Evolutionary conservation across 2,113 vertebrate genomes (phyloP).

Genomic region (Lepisosteus oculatus): DNA sequence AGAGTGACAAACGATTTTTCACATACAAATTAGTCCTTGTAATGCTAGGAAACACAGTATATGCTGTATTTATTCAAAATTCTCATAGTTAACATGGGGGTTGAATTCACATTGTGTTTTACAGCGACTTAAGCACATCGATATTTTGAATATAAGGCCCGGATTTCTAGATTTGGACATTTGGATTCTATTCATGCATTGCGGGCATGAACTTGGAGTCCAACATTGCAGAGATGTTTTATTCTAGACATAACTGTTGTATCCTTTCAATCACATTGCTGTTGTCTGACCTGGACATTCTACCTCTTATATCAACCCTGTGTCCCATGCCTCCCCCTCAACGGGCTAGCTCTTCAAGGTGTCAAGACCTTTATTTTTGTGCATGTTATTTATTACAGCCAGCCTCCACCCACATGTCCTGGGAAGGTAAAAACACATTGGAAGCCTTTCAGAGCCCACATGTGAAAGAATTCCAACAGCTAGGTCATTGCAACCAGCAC

Average conservation of each 20-base stretch:
- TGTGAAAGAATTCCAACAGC: slow-evolving; percentile 5
- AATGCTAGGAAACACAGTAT: too few relatives aligned
- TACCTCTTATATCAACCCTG: slow-evolving; percentile 1
- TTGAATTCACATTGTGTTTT: too few relatives aligned
- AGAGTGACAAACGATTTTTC: too few relatives aligned
- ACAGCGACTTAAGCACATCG: too few relatives aligned
- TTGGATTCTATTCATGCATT: slow-evolving; percentile 4
- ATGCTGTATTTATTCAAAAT: too few relatives aligned
- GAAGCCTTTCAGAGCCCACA: slow-evolving; percentile 1
- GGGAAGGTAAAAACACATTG: slow-evolving; percentile 3
- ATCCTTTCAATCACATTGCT: not conserved
- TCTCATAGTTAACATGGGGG: too few relatives aligned
- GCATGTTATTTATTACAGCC: slow-evolving; percentile 5
- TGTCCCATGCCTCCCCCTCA: not conserved
- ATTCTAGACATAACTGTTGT: not conserved
- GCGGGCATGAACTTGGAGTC: slow-evolving; percentile 3
- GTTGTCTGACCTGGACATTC: not conserved
- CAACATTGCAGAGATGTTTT: not conserved
- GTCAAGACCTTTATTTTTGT: slow-evolving; percentile 9
- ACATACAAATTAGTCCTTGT: too few relatives aligned
- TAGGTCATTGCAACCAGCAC: slow-evolving; percentile 6
- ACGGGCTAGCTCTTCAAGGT: not conserved
- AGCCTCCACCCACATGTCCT: not conserved
- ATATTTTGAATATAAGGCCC: too few relatives aligned
- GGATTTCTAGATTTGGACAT: not conserved